A percentile compares a stretch with the other conserved stretches of the same genome.
phyloP scores from a whole-genome alignment of 2,888 invertebrate species.

The Phalangium opilio region DNA sequence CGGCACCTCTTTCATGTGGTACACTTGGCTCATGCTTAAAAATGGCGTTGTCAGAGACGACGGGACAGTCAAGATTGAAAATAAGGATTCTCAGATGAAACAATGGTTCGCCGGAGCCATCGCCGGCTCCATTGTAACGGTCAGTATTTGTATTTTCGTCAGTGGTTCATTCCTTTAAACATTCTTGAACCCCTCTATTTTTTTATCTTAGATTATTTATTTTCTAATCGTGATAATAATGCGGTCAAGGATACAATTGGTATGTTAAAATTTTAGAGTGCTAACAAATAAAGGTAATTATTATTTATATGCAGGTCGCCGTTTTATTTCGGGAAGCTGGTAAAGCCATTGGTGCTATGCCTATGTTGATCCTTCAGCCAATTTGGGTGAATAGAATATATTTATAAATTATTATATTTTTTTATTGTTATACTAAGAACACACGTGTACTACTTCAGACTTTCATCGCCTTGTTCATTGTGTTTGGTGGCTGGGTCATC shows the following conservation, averaged over 20 bases:
- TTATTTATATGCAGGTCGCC: constrained; percentile 36
- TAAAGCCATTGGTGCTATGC: constrained; percentile 46
- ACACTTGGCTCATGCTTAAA: background rate
- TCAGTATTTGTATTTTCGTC: background rate
- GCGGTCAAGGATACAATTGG: constrained; percentile 45
- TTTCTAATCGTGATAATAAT: constrained; percentile 42
- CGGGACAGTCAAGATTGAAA: too few species aligned
- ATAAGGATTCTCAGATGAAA: background rate
- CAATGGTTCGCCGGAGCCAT: background rate
- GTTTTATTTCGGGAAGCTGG: constrained; percentile 49
- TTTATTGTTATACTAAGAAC: background rate
- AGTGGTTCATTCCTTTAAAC: background rate
- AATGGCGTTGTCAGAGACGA: background rate
- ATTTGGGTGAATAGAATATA: constrained; percentile 37
- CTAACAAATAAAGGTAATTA: background rate
- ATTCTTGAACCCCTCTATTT: background rate
- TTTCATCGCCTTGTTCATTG: constrained; percentile 16
- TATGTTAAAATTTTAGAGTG: constrained; percentile 5
- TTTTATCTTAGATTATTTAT: constrained; percentile 46
- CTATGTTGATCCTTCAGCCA: constrained; percentile 43
- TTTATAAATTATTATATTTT: background rate
- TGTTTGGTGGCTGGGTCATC: constrained; percentile 12
- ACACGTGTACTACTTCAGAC: constrained; percentile 21
- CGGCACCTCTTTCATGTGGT: constrained; percentile 45
- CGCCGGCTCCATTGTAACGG: background rate